A percentile compares a stretch with the other conserved stretches of the same genome.
Conservation (phyloP, 92 coral and sea anemone genomes). For the Anthopleura xanthogrammica region DNA sequence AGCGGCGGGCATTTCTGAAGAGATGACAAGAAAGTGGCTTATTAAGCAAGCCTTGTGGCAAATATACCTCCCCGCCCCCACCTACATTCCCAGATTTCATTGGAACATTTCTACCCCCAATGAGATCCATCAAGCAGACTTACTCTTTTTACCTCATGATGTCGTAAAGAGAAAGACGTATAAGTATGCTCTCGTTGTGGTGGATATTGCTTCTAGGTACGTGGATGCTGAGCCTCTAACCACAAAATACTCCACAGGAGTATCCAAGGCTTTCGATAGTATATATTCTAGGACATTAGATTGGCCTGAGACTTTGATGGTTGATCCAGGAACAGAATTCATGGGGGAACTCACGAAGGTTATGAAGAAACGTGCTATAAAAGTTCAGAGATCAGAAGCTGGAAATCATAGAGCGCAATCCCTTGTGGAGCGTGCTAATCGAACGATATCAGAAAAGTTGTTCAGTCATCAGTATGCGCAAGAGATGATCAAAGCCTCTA, state of each 20-base stretch:
- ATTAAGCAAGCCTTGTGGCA: no score
- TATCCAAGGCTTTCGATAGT: neutral
- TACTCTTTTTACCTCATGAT: neutral
- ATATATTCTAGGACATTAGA: neutral
- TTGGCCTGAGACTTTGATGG: slow-evolving; percentile 16
- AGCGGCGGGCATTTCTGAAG: no score
- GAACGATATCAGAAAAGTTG: slow-evolving; percentile 8
- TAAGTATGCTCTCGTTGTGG: slow-evolving; percentile 15
- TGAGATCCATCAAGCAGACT: no score
- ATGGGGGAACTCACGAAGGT: neutral
- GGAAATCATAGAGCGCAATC: slow-evolving; percentile 1
- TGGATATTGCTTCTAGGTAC: slow-evolving; percentile 13
- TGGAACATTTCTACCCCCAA: no score
- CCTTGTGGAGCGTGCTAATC: slow-evolving; percentile 16
- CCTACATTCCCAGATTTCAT: no score
- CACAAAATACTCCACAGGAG: neutral
- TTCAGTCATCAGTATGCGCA: slow-evolving; percentile 29
- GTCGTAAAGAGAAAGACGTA: neutral
- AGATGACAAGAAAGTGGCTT: no score
- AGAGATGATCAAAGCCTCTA: slow-evolving; percentile 21
- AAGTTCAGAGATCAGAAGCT: neutral
- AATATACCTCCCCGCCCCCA: no score
- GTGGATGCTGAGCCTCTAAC: slow-evolving; percentile 23
- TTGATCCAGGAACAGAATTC: slow-evolving; percentile 27
- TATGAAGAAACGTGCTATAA: neutral